Evolutionary conservation across 2,113 vertebrate species (phyloP), one percentile per base, ranked within the genome.

Genomic region (Amblyopsis rosae): DNA sequence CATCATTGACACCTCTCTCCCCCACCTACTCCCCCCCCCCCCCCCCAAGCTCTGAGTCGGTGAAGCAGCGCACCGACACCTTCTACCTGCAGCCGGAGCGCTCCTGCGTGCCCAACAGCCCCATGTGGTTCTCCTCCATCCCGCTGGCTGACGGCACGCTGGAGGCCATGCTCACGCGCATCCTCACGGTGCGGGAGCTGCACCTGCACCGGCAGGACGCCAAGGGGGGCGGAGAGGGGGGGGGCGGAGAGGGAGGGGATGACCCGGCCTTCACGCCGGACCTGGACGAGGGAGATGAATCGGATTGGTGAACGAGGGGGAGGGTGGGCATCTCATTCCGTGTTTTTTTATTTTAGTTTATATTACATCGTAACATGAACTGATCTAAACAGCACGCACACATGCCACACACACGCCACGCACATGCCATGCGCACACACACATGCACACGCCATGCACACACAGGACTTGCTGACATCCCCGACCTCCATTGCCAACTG

Each of bases 71-170:
- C 64, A 96, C 93, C 58, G 95, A 96, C 72, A 89, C 97, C 15
- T 99, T 99, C 88, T 99, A 98, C 92, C 96, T 99, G 79, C 95
- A 95, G 32, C 98, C 98, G 0, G 97, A 99, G 87, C 96, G 96
- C 73, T 95, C 95, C 80, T 99, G 98, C 70, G 95, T 98, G 17
- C 96, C 98, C 70, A 98, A 96, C 75, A 98, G 97, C 85, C 98
- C 98, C 12, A 92, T 98, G 85, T 99, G 98, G 98, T 99, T 96
- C 83, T 98, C 96, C 82, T 95, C 94, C 12, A 88, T 92, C 51
- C 89, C 95, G 3, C 94, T 98, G 87, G 96, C 96, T 12, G 94
- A 95, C 17, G 86, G 80, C 75, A 96, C 95, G 79, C 92, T 98
- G 95, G 96, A 96, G 84, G 95, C 93, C 92, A 99, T 99, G 97